Percentiles rank a stretch among this genome's conserved stretches.
Evolutionary conservation across 2,888 invertebrate genomes (phyloP).

Genomic region (Miltochrista miniata): DNA sequence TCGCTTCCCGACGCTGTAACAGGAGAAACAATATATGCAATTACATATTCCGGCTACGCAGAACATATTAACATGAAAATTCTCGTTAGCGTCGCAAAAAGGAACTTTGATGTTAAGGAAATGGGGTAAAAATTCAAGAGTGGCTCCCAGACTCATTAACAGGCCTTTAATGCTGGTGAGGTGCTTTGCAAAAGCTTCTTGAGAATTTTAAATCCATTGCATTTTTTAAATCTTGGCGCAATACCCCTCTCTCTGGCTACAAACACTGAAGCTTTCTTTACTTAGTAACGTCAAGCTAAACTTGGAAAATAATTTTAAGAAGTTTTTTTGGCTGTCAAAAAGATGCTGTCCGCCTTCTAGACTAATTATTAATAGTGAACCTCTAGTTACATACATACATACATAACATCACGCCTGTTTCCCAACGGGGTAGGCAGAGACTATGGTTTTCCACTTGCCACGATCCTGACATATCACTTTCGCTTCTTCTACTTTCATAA

Average conservation of each 20-base stretch:
- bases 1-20: constrained; percentile 28
- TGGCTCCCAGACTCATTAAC: constrained; percentile 71
- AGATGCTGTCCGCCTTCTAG: too few relatives aligned
- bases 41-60: constrained; percentile 71
- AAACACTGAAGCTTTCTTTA: constrained; percentile 3
- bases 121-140: constrained; percentile 72
- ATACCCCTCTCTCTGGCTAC: constrained; percentile 7
- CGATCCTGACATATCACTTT: too few relatives aligned
- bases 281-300: background rate
- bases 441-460: too few relatives aligned
- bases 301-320: background rate
- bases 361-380: too few relatives aligned
- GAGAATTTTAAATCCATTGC: constrained; percentile 47
- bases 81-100: constrained; percentile 77
- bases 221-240: constrained; percentile 33
- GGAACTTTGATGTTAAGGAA: constrained; percentile 79
- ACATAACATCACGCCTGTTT: too few relatives aligned
- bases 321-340: background rate
- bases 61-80: constrained; percentile 77
- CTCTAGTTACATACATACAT: too few relatives aligned
- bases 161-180: constrained; percentile 67
- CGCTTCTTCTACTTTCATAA: too few relatives aligned
- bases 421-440: too few relatives aligned
- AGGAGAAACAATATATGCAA: constrained; percentile 77
- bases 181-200: constrained; percentile 54